Evolutionary conservation across 1,140 invertebrate species (phyloP), one percentile per base, ranked within the genome.

Genomic region (Pinna nobilis): DNA sequence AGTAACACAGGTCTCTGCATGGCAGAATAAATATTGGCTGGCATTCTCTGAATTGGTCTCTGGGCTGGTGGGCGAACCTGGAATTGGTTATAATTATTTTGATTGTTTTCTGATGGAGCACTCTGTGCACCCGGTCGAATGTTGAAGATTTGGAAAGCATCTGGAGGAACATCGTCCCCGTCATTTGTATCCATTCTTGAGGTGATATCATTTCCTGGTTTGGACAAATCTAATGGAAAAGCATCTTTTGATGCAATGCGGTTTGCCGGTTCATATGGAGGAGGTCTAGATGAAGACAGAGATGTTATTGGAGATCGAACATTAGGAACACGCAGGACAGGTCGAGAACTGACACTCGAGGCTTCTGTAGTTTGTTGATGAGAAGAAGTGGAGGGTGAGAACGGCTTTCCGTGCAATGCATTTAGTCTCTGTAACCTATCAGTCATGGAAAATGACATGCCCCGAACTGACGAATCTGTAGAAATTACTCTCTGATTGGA

Each of bases 121-220:
- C 41, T 68, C 32, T 51, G 57, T 15, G 64, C 32, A 20, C 28
- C 47, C 33, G 81, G 81, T 55, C 73, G 68, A 41, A 82, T 63
- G 49, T 82, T 82, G 55, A 82, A 82, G 51, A 82, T 82, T 59
- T 82, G 80, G 60, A 77, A 82, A n/a, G 81, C 78, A 61, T 82
- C 81, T 5, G 81, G 81, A 23, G 76, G 60, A n/a, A 78, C 61
- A 39, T 76, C 77, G 20, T 73, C 72, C 2, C 53, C 61, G 32
- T 75, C 73, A 15, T 32, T 59, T 4, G n/a, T 1, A 20, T 7
- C 18, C 55, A 35, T 32, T 11, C 32, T 35, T 4, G 28, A 59
- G 28, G 55, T 13, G 28, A 6, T 6, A 33, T n/a, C 15, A 59
- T 66, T 33, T 66, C n/a, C n/a, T 23, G 35, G 53, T 28, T 70